Percentiles rank a stretch among this genome's conserved stretches.
phyloP scores from a whole-genome alignment of 64 coral and sea anemone genomes.

The Acropora yongei region DNA sequence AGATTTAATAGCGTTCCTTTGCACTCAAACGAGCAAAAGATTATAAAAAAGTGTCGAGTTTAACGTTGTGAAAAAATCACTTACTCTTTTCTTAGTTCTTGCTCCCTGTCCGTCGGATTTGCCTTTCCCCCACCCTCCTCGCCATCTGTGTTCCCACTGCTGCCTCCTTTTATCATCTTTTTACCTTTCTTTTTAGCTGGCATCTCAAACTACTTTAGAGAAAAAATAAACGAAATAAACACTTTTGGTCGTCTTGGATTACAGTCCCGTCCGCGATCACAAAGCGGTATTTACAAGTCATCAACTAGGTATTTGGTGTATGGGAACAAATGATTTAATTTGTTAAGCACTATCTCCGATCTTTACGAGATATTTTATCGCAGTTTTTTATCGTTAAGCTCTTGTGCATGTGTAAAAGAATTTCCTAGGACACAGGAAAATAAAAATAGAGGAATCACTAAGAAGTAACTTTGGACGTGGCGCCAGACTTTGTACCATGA shows the following conservation, averaged over 20 bases:
- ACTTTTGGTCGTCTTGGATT: background rate
- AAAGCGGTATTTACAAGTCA: background rate
- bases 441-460: too few species aligned
- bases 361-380: too few species aligned
- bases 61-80: constrained; percentile 16
- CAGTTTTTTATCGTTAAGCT: too few species aligned
- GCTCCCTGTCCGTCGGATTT: constrained; percentile 77
- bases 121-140: constrained; percentile 56
- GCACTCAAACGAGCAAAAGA: too few species aligned
- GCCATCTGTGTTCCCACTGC: constrained; percentile 57
- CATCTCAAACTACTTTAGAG: constrained; percentile 28
- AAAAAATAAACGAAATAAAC: background rate
- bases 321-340: too few species aligned
- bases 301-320: background rate
- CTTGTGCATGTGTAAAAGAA: too few species aligned
- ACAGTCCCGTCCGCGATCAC: background rate
- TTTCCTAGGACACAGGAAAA: too few species aligned
- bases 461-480: too few species aligned
- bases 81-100: constrained; percentile 84
- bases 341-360: too few species aligned
- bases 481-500: too few species aligned
- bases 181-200: constrained; percentile 95
- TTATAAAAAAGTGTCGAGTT: too few species aligned
- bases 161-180: constrained; percentile 79
- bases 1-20: too few species aligned